Evolutionary conservation across 2,113 vertebrate species (phyloP), one percentile per base, ranked within the genome.

Genomic region (Gnathonemus longibarbis): DNA sequence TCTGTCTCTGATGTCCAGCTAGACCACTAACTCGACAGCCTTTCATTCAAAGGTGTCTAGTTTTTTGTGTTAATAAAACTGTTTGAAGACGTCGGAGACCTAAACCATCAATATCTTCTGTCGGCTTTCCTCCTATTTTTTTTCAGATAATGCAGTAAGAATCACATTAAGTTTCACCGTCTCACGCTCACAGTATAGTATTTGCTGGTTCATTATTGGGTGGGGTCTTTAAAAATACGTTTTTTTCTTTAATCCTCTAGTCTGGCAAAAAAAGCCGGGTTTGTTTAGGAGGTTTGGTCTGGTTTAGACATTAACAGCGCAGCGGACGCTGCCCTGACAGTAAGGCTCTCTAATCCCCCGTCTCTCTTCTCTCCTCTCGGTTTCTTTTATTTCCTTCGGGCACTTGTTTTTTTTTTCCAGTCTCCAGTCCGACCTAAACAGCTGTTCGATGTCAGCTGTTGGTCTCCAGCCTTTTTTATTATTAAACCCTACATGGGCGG

Each of bases 391-490:
- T 8, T 1, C 77, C 90, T 89, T 87, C 89, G 89, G 84, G 92
- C 62, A 1, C 70, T 91, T 89, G 89, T 91, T 88, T 93, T 91
- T 93, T 91, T 90, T 84, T 84, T 2, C 39, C 83, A 45, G 15
- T 90, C 90, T 91, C 93, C 92, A 92, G 93, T 91, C 92, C 4
- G 91, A 93, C 92, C 92, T 91, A 91, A 94, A 94, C 96, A 96
- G 95, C 96, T 96, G 96, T 95, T 93, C 0, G 88, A 94, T 95
- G 95, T 96, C 95, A 96, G 95, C 95, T 96, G 95, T 94, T 94
- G 93, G 94, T 91, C 27, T n/a, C 89, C 88, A 48, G 50, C 80
- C 56, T 90, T 94, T 92, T 85, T 85, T 85, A 85, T 66, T 80
- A 89, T 89, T 58, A 62, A 89, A 91, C 88, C 90, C 74, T 92